phyloP scores from a whole-genome alignment of 1,140 invertebrate genomes.

The Drosophila nikananu region DNA sequence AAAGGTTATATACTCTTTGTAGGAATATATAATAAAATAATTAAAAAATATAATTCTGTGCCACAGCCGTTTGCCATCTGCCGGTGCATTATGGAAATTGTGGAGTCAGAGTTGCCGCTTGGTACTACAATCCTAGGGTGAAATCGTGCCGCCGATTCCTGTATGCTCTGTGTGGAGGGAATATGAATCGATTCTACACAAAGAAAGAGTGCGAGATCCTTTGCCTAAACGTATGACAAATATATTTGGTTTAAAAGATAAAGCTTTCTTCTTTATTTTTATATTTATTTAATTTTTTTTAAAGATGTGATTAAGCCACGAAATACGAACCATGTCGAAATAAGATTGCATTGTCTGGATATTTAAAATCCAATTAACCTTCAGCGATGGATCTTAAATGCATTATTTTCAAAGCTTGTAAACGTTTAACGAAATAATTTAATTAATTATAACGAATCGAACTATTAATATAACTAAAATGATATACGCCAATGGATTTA shows the following conservation, averaged over 20 bases:
- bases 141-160: neutral
- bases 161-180: conserved; percentile 10
- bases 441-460: neutral
- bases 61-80: neutral
- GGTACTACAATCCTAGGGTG: neutral
- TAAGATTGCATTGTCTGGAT: neutral
- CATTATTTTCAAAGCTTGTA: neutral
- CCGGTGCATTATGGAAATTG: neutral
- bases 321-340: neutral
- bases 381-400: neutral
- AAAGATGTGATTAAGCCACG: neutral
- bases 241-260: neutral
- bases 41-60: too few relatives aligned
- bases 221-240: neutral
- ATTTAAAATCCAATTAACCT: neutral
- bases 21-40: neutral
- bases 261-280: too few relatives aligned
- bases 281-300: neutral
- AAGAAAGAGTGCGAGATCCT: neutral
- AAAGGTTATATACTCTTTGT: neutral
- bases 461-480: neutral
- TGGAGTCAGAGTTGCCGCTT: neutral
- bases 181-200: conserved; percentile 5
- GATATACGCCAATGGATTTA: neutral
- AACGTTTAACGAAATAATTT: neutral